Evolutionary conservation across 2,888 invertebrate species (phyloP).

Genomic region (Hanleya hanleyi): DNA sequence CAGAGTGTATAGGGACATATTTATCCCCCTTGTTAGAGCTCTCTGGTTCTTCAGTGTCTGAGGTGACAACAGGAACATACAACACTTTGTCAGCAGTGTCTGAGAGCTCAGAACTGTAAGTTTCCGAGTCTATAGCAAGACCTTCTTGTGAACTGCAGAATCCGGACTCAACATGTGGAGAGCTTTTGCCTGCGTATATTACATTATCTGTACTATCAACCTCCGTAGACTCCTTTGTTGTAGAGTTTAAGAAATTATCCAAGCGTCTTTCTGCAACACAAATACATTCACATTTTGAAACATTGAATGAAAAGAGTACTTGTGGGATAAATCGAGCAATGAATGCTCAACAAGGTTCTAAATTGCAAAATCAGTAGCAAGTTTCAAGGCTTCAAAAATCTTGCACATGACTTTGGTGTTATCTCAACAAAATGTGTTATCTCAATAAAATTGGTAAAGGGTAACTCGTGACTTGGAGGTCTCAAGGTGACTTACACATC

Average conservation of each 20-base stretch:
- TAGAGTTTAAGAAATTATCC: slow-evolving; percentile 36
- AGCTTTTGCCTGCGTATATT: background rate
- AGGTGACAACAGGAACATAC: background rate
- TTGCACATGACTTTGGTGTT: background rate
- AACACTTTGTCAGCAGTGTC: background rate
- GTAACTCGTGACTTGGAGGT: no score
- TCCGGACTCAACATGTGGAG: background rate
- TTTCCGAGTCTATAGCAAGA: background rate
- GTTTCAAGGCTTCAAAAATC: background rate
- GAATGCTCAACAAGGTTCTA: background rate
- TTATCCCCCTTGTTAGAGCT: background rate
- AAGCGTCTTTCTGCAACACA: slow-evolving; percentile 40
- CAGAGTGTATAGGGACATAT: background rate
- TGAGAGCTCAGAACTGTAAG: background rate
- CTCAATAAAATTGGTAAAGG: no score
- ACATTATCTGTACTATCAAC: background rate
- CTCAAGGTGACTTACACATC: no score
- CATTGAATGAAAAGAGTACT: background rate
- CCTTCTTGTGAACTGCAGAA: background rate
- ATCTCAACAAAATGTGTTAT: background rate
- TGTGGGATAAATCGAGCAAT: background rate
- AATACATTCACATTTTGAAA: no score
- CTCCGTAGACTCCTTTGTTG: no score
- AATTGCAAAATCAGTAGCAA: background rate
- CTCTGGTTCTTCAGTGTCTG: slow-evolving; percentile 2